These are phyloP conservation scores for Zenarchopterus dispar DNA, from an alignment of 2,797 vertebrate species.

Conservation along the genomic window DNA sequence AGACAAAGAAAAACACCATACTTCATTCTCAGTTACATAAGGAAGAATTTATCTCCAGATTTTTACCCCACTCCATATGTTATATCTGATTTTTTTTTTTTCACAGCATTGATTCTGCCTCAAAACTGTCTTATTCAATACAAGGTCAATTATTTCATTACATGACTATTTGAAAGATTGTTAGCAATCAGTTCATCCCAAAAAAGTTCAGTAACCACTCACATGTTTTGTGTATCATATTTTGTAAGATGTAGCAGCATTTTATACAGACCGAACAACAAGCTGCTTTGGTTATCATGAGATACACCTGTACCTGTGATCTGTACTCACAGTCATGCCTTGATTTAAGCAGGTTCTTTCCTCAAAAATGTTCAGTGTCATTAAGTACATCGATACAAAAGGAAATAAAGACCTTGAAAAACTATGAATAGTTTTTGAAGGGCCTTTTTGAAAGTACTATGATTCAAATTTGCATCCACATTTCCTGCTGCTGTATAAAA, in stretches of 20 bases:
- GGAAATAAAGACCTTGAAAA: conserved; percentile 1
- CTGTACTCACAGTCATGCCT: neutral
- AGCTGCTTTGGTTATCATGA: too few relatives aligned
- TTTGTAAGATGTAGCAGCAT: neutral
- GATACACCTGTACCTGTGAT: neutral
- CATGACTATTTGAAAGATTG: conserved; percentile 1
- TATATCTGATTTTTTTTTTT: conserved; percentile 20
- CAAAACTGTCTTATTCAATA: conserved; percentile 5
- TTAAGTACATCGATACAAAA: conserved; percentile 5
- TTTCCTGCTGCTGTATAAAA: conserved; percentile 11
- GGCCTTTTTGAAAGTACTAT: conserved; percentile 1
- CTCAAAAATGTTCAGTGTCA: neutral
- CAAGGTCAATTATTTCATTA: neutral
- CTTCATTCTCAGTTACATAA: conserved; percentile 29
- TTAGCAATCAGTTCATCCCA: conserved; percentile 4
- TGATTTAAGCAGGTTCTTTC: neutral
- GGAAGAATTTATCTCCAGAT: conserved; percentile 9
- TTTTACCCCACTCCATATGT: conserved; percentile 7
- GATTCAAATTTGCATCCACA: conserved; percentile 2
- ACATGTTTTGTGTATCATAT: conserved; percentile 1
- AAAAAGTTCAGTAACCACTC: neutral
- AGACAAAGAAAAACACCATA: too few relatives aligned
- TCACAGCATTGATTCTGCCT: conserved; percentile 4
- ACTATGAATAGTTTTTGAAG: neutral
- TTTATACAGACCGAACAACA: neutral